Evolutionary conservation across 2,113 vertebrate genomes (phyloP).

Genomic region (Tauraco erythrolophus): DNA sequence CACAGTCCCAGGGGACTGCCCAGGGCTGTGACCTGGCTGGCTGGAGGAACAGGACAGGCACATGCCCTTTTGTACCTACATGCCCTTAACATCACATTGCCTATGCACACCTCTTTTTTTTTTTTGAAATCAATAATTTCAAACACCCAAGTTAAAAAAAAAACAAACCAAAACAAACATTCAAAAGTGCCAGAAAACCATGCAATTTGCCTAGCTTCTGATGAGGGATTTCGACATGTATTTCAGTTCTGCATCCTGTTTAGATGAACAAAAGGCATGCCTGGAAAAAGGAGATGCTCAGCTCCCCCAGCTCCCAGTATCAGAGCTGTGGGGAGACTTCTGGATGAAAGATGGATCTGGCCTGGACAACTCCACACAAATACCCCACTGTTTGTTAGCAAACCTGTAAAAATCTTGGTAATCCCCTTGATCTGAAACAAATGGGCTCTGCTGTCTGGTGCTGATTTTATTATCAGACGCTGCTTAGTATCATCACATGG

Average conservation of each 20-base stretch:
- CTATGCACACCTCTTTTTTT: neutral
- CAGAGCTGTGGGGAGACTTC: neutral
- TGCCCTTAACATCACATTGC: neutral
- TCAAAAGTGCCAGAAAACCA: neutral
- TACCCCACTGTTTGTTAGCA: conserved; percentile 4
- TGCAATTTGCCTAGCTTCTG: neutral
- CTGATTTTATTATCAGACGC: conserved; percentile 64
- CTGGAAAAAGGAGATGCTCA: neutral
- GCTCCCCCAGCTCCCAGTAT: neutral
- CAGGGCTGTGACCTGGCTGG: neutral
- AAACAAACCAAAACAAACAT: neutral
- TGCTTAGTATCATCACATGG: conserved; percentile 36
- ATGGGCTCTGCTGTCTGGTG: conserved; percentile 41
- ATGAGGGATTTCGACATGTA: neutral
- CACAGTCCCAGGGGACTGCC: neutral
- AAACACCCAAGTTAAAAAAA: neutral
- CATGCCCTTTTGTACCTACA: neutral
- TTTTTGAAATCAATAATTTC: neutral
- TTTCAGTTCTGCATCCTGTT: neutral
- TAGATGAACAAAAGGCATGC: neutral
- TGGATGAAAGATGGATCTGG: conserved; percentile 2
- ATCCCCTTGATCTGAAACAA: conserved; percentile 58
- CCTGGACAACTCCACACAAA: neutral
- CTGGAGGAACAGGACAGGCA: neutral
- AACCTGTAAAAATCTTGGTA: conserved; percentile 43